A percentile compares a stretch with the other conserved stretches of the same genome.
Evolutionary conservation across 1,140 invertebrate genomes (phyloP).

Genomic region (Diorhabda sublineata): DNA sequence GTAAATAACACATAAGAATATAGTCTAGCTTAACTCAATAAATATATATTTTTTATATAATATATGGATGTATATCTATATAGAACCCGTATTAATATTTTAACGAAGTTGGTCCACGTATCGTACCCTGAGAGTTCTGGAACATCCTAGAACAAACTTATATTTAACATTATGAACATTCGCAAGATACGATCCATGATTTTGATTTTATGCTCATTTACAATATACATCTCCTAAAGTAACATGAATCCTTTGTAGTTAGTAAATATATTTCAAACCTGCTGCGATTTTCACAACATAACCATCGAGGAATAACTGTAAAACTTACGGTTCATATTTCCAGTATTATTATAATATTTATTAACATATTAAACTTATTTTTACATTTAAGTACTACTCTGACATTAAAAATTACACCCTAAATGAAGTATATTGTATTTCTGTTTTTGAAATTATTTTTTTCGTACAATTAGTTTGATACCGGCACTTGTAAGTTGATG

Average conservation of each 20-base stretch:
- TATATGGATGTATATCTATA: constrained; percentile 28
- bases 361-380: no score
- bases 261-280: not conserved
- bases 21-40: constrained; percentile 39
- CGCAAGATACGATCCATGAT: constrained; percentile 37
- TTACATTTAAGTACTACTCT: no score
- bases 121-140: constrained; percentile 41
- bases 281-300: not conserved
- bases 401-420: no score
- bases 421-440: no score
- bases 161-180: constrained; percentile 42
- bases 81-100: constrained; percentile 43
- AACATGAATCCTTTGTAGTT: constrained; percentile 19
- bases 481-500: no score
- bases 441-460: no score
- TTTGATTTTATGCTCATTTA: constrained; percentile 48
- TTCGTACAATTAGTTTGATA: no score
- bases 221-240: constrained; percentile 16
- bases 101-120: constrained; percentile 39
- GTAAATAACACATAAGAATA: constrained; percentile 43
- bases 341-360: not conserved
- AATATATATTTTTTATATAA: constrained; percentile 30
- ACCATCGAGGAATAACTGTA: not conserved
- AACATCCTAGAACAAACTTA: constrained; percentile 46
- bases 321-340: not conserved